These are phyloP conservation scores for Gymnocheta viridis DNA, from an alignment of 2,888 invertebrate genomes.

Conservation along the genomic window DNA sequence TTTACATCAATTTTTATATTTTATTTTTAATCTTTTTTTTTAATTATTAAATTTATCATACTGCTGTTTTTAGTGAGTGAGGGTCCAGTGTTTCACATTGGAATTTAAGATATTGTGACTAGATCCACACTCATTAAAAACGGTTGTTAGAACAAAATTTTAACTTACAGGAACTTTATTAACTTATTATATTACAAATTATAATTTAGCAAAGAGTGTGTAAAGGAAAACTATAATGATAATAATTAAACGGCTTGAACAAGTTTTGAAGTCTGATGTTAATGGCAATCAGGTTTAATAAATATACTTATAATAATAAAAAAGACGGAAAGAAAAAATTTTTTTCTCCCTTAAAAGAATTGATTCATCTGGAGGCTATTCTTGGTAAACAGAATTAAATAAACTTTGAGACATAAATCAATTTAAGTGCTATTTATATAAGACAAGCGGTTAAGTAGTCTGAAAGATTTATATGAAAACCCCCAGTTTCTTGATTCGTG, in stretches of 20 bases:
- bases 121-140: constrained; percentile 83
- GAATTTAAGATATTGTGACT: constrained; percentile 80
- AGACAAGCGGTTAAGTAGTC: background rate
- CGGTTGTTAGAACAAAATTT: constrained; percentile 77
- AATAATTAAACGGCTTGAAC: background rate
- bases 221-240: constrained; percentile 14
- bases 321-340: too few relatives aligned
- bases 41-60: constrained; percentile 56
- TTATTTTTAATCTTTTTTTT: constrained; percentile 10
- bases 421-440: background rate
- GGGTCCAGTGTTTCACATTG: constrained; percentile 83
- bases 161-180: background rate
- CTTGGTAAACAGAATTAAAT: too few relatives aligned
- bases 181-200: background rate
- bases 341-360: too few relatives aligned
- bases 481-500: too few relatives aligned
- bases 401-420: too few relatives aligned
- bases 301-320: background rate
- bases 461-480: background rate
- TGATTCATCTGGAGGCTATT: too few relatives aligned
- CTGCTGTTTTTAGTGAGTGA: constrained; percentile 82
- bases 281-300: background rate
- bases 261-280: background rate
- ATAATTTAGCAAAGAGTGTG: background rate
- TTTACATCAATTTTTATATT: background rate